Conservation (phyloP, 2,888 invertebrate genomes). For the Lumbricus terrestris region DNA sequence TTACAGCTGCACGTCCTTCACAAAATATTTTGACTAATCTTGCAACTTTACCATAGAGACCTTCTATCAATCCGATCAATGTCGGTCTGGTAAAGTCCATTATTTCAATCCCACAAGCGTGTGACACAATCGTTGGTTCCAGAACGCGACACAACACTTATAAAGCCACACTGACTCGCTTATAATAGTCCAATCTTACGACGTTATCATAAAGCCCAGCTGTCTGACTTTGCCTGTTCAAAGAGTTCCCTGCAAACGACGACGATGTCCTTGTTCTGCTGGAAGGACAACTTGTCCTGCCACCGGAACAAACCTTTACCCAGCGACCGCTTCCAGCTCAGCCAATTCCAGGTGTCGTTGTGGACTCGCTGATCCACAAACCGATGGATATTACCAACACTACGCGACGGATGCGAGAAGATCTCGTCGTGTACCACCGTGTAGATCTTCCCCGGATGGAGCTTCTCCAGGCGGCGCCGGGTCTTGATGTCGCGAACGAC, state of each 20-base stretch:
- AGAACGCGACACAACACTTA: no score
- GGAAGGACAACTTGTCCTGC: background rate
- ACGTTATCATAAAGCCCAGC: background rate
- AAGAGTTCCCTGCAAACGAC: background rate
- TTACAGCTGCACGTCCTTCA: background rate
- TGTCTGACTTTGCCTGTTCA: background rate
- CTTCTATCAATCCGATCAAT: no score
- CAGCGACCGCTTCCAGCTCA: background rate
- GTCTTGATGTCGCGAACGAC: constrained; percentile 20
- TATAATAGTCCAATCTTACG: no score
- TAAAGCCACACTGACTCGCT: no score
- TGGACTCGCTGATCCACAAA: background rate
- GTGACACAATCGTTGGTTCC: background rate
- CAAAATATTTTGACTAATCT: no score
- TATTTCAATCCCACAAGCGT: background rate
- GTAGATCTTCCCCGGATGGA: constrained; percentile 25
- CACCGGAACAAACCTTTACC: background rate
- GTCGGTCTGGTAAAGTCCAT: background rate
- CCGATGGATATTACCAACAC: background rate
- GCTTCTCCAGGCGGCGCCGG: constrained; percentile 9
- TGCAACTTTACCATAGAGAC: no score
- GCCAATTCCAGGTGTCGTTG: background rate
- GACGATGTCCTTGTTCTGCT: background rate
- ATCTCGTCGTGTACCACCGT: constrained; percentile 29
- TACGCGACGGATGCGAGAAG: background rate